Evolutionary conservation across 2,797 vertebrate genomes (phyloP).

Genomic region (Xerus rutilus): DNA sequence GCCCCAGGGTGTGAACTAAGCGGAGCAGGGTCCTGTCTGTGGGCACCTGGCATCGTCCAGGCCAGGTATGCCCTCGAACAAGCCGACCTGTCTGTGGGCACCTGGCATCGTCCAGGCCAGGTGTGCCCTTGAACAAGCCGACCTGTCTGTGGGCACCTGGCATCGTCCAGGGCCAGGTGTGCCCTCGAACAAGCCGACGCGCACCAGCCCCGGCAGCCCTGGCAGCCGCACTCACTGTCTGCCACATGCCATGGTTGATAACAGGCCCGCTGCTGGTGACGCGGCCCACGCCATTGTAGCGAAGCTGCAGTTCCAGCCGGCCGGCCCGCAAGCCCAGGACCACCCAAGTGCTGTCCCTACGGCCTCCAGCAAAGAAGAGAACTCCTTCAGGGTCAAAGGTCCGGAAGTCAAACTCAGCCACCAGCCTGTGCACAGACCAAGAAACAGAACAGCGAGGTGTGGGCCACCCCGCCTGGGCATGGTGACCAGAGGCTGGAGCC

Average conservation of each 20-base stretch:
- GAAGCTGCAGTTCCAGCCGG: conserved; percentile 96
- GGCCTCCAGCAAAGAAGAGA: conserved; percentile 98
- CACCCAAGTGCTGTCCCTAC: conserved; percentile 95
- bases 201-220: fast-evolving
- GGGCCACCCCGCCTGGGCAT: too few relatives aligned
- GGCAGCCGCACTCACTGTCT: conserved; percentile 90
- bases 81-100: too few relatives aligned
- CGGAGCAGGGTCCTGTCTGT: background rate
- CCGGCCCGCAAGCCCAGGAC: conserved; percentile 95
- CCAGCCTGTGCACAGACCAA: conserved; percentile 89
- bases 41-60: background rate
- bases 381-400: conserved; percentile 97
- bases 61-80: fast-evolving
- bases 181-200: too few relatives aligned
- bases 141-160: too few relatives aligned
- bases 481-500: fast-evolving
- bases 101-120: background rate
- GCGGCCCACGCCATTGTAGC: conserved; percentile 92
- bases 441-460: background rate
- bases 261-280: conserved; percentile 95
- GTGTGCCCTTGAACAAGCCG: too few relatives aligned
- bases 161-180: background rate
- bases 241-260: conserved; percentile 97
- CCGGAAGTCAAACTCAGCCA: conserved; percentile 98
- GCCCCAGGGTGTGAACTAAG: background rate